Base-by-base conservation (phyloP, 2,113 vertebrate genomes). In the Ardeotis arabs region DNA sequence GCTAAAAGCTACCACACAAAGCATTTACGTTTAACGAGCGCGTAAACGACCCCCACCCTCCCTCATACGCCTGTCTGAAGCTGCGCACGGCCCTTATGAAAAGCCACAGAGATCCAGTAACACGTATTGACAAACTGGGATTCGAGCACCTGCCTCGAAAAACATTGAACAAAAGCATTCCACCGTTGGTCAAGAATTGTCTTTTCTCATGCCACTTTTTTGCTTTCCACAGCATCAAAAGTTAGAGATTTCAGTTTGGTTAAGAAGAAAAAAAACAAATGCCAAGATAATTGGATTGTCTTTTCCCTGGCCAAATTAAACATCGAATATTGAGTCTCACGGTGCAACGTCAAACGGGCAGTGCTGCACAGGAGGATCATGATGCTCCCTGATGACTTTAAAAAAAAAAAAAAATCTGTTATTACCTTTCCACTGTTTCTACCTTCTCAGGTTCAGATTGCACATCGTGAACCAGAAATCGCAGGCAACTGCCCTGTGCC, bases 21-120 rank as follows among this genome's bases (percentile, higher is more conserved):
- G 91, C 90, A 87, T 80, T 88, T 93, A 91, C 93, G 91, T 89
- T 96, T 90, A 95, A 97, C 93, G 88, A 70, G 55, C 90, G 60
- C 86, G 62, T 95, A 87, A 96, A 75, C 10, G 9, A 27, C 12
- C 39, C 45, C 47, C 9, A 6, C 20, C 53, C 39, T 49, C 35
- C 33, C 47, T 47, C 16, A 6, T 1, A 31, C 20, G 28, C 49
- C 7, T 33, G 6, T 12, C 3, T 3, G 58, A 35, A 70, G 58
- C 27, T 45, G 33, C 24, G 28, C 35, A 18, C 31, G 12, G 6
- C 33, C 9, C 22, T 25, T 24, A 23, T 0, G 14, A 55, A n/a
- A 35, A 47, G 35, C 6, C 47, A 24, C 2, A 31, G 27, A 56
- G 16, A 92, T 16, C 17, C 29, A 45, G 18, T 7, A 27, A 55